A percentile compares a stretch with the other conserved stretches of the same genome.
Conservation (phyloP, 2,113 vertebrate species). For the Carlito syrichta region DNA sequence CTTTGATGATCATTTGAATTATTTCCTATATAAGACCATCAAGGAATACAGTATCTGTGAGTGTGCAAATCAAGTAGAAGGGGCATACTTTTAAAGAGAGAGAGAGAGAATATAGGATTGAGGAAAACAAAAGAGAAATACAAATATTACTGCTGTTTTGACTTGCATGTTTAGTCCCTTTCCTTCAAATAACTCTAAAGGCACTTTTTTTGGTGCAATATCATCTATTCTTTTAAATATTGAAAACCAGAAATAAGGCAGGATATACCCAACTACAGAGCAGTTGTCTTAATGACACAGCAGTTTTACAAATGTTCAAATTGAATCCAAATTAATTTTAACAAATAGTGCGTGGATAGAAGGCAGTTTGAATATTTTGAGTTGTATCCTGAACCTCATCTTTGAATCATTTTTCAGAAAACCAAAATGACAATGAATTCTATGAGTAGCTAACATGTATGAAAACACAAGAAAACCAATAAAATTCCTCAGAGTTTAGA, state of each 20-base stretch:
- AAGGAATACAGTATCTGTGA: neutral
- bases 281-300: neutral
- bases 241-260: neutral
- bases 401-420: conserved; percentile 39
- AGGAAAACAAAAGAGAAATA: neutral
- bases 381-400: neutral
- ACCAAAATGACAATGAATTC: conserved; percentile 11
- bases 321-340: conserved; percentile 29
- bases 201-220: neutral
- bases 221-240: neutral
- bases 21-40: neutral
- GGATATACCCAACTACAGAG: neutral
- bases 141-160: neutral
- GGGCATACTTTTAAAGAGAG: neutral
- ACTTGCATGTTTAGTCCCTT: neutral
- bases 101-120: neutral
- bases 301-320: neutral
- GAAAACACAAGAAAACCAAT: neutral
- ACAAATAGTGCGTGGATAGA: neutral
- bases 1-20: neutral
- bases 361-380: neutral
- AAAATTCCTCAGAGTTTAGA: conserved; percentile 43
- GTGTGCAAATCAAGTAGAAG: neutral
- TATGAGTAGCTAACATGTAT: neutral
- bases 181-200: neutral